Conservation (phyloP, 2,113 vertebrate species). For the Ctenodactylus gundi region DNA sequence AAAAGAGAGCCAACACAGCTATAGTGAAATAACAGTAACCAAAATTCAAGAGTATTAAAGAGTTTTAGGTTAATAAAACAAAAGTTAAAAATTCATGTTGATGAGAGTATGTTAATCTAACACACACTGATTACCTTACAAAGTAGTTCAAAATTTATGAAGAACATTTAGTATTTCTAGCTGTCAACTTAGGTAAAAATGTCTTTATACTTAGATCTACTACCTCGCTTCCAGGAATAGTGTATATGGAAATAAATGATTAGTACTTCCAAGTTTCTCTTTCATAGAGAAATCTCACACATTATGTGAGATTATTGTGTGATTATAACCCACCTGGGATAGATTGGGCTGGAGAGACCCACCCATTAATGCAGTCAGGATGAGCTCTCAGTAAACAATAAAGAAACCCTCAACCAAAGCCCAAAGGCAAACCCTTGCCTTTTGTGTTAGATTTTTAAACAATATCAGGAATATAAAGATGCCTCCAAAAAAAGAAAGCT, state of each 20-base stretch:
- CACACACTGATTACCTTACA: fast-evolving
- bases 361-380: fast-evolving
- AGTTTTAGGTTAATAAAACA: background rate
- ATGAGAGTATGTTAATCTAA: background rate
- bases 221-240: background rate
- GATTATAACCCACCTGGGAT: fast-evolving
- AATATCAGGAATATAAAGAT: background rate
- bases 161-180: background rate
- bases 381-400: fast-evolving
- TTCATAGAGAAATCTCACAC: background rate
- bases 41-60: background rate
- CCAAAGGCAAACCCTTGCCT: background rate
- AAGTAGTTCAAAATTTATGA: background rate
- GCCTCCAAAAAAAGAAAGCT: fast-evolving
- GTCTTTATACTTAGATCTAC: background rate
- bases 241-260: too few species aligned
- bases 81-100: background rate
- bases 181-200: background rate
- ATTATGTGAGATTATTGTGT: fast-evolving
- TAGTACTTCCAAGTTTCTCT: background rate
- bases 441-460: background rate
- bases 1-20: background rate
- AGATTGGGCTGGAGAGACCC: fast-evolving
- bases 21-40: background rate
- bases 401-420: background rate